phyloP scores from a whole-genome alignment of 2,797 vertebrate genomes.

The Ctenochaetus hawaiiensis region DNA sequence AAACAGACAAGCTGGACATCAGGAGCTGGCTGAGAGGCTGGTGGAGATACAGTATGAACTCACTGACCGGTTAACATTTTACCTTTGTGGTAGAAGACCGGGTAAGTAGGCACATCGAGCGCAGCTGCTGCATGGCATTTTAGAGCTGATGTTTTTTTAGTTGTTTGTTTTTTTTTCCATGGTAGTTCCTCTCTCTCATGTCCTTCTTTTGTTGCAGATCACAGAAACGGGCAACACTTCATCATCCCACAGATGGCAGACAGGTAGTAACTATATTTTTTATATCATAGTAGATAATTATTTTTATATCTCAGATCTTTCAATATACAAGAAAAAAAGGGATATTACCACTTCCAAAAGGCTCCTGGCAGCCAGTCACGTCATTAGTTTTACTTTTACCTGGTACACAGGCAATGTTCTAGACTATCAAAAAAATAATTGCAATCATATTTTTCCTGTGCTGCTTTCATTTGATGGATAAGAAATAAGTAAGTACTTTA shows the following conservation, averaged over 20 bases:
- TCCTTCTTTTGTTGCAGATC: slow-evolving; percentile 86
- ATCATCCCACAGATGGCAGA: slow-evolving; percentile 99
- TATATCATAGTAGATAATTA: no score
- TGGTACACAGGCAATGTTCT: background rate
- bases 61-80: slow-evolving; percentile 97
- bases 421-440: slow-evolving; percentile 15
- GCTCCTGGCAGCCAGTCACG: background rate
- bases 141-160: background rate
- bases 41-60: slow-evolving; percentile 98
- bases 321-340: background rate
- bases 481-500: slow-evolving; percentile 87
- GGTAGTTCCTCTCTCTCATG: background rate
- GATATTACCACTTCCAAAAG: no score
- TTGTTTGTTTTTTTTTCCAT: background rate
- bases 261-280: slow-evolving; percentile 87
- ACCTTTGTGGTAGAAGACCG: slow-evolving; percentile 96
- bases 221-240: slow-evolving; percentile 97
- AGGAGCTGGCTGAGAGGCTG: slow-evolving; percentile 94
- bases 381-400: background rate
- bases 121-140: background rate
- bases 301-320: background rate
- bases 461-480: slow-evolving; percentile 77
- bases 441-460: slow-evolving; percentile 56
- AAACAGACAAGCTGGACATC: slow-evolving; percentile 95
- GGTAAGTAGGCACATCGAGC: slow-evolving; percentile 81